phyloP scores from a whole-genome alignment of 2,888 invertebrate species.

The Protonemura montana region DNA sequence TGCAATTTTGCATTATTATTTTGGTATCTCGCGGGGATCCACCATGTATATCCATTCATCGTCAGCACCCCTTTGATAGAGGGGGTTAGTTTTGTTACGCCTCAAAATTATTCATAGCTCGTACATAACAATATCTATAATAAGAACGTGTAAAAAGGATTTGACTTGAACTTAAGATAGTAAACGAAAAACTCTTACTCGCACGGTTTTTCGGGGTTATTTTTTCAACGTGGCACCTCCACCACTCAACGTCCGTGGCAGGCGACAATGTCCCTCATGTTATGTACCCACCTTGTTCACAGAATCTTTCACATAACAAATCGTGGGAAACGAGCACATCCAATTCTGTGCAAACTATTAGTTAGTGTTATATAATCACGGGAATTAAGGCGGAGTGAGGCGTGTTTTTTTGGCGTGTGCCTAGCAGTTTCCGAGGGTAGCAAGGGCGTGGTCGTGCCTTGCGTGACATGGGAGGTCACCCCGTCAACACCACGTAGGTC shows the following conservation, averaged over 20 bases:
- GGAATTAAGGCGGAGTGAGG: neutral
- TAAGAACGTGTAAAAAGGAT: slow-evolving; percentile 3
- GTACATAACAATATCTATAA: neutral
- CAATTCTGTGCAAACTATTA: neutral
- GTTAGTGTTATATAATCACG: slow-evolving; percentile 4
- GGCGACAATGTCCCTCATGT: neutral
- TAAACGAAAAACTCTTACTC: neutral
- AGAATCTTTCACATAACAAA: neutral
- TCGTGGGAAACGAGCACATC: neutral
- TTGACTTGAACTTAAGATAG: neutral
- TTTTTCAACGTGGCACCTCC: neutral
- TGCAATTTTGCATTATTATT: slow-evolving; percentile 47
- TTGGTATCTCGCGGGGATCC: slow-evolving; percentile 7
- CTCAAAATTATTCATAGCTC: neutral
- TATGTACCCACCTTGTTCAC: neutral
- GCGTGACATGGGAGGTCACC: slow-evolving; percentile 47
- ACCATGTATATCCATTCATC: neutral
- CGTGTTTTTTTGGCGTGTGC: slow-evolving; percentile 19
- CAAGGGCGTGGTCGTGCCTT: slow-evolving; percentile 54
- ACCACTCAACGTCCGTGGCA: neutral
- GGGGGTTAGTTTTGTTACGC: neutral
- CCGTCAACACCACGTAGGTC: neutral
- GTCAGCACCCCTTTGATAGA: neutral
- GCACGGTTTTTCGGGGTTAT: neutral
- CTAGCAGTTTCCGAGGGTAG: neutral